Evolutionary conservation across 2,113 vertebrate genomes (phyloP), one percentile per base, ranked within the genome.

Genomic region (Morone saxatilis): DNA sequence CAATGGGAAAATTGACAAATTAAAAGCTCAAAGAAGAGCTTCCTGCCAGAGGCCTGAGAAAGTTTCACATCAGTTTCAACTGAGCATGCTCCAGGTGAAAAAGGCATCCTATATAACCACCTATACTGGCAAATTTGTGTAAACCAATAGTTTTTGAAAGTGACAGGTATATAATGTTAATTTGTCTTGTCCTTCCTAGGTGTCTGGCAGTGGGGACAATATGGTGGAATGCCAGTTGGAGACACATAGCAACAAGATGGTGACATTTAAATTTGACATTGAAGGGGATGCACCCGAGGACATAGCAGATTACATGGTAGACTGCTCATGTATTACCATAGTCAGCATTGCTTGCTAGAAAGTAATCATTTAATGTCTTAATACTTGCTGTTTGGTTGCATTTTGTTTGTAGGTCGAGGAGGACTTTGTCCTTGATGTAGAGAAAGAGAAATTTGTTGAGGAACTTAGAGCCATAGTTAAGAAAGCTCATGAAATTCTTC

Each of bases 161-260:
- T 0, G 2, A 17, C 1, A 20, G 7, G 19, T 65, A 11, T 20
- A 50, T 60, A n/a, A n/a, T 0, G 3, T 69, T n/a, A 5, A 51
- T 45, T 41, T 86, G n/a, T 70, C 22, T 36, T 65, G 72, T 70
- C 71, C 40, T 71, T 10, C 48, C 4, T 54, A 98, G 97, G 97
- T 97, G 43, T 98, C 97, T 2, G 89, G 92, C 20, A 95, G 93
- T 59, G 97, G 97, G 25, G 97, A 98, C 90, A 98, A 98, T 83
- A 96, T 97, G 96, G 97, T 98, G 36, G 97, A 98, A 67, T 98
- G 97, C 89, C 97, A 98, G 80, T 86, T 98, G 57, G 97, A 98
- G 92, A 98, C 97, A 6, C 97, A 98, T 71, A 98, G 96, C 88
- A 98, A 97, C 88, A 98, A 98, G 87, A 98, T 98, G 97, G 97